Evolutionary conservation across 2,113 vertebrate species (phyloP), one percentile per base, ranked within the genome.

Genomic region (Eudyptes chrysolophus): DNA sequence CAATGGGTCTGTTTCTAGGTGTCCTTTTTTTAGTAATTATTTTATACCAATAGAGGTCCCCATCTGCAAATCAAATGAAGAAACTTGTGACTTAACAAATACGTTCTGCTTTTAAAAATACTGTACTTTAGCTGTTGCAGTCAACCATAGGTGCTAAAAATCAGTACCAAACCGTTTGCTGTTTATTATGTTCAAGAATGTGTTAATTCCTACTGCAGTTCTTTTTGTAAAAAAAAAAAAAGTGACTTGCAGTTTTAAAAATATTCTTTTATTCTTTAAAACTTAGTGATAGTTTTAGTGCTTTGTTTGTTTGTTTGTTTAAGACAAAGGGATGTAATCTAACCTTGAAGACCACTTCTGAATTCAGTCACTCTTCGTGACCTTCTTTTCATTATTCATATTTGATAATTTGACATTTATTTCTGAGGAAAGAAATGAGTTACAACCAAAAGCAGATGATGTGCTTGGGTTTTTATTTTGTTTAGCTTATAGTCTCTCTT

Each of bases 21-120:
- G 89, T 95, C 72, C 15, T 16, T 92, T 95, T 90, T 90, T 92
- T 91, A 80, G 57, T 88, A 97, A 98, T 98, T 97, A 66, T 76
- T 97, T 98, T 96, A 97, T 93, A 97, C 98, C 98, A 97, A 98
- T 96, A 98, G 98, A 98, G 98, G 98, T 98, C 98, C 97, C 98
- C 98, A 98, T 98, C 97, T 98, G 97, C 98, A 98, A 98, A 98
- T 98, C 95, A 94, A 97, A 98, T 96, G 92, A 96, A 93, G 85
- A 88, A 89, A 86, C 66, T 94, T 94, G 62, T 93, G 93, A 71
- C 42, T 87, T 95, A 89, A 92, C 87, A 89, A 83, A 96, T 69
- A 42, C 3, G 0, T 74, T 72, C 40, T 89, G 65, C 49, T 94
- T 91, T 91, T 60, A 14, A 80, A 93, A 87, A 93, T 86, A 66